These are phyloP conservation scores for Linnaemya tessellans DNA, from an alignment of 2,888 invertebrate species.

Conservation along the genomic window DNA sequence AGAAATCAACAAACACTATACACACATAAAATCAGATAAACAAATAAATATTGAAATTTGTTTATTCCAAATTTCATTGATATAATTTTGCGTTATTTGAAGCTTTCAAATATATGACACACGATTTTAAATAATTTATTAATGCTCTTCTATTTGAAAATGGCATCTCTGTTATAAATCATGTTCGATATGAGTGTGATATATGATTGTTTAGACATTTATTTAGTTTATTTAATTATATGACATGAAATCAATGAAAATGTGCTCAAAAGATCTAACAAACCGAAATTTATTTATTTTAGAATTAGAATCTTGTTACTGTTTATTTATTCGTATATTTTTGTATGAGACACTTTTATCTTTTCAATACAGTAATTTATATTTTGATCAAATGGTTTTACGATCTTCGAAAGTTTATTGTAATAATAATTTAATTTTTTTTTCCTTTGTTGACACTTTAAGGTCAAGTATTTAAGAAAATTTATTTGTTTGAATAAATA, in stretches of 20 bases:
- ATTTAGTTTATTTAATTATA: constrained; percentile 33
- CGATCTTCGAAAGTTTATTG: not conserved
- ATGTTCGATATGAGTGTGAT: not conserved
- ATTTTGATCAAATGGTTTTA: not conserved
- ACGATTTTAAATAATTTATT: constrained; percentile 18
- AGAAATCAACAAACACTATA: not conserved
- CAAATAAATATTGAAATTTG: constrained; percentile 1
- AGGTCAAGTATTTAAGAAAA: constrained; percentile 54
- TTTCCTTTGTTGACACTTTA: constrained; percentile 35
- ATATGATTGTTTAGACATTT: constrained; percentile 7
- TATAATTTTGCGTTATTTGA: constrained; percentile 2
- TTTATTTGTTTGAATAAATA: constrained; percentile 30
- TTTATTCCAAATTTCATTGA: not conserved
- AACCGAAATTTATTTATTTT: not conserved
- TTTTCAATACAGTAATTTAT: constrained; percentile 6
- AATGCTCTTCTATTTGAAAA: constrained; percentile 2
- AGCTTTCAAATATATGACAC: constrained; percentile 32
- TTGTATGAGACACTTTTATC: not conserved
- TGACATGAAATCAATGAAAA: constrained; percentile 24
- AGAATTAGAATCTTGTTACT: not conserved
- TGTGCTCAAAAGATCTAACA: not conserved
- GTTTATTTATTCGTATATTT: too few relatives aligned
- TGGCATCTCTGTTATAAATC: not conserved
- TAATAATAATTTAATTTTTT: not conserved
- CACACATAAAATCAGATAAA: constrained; percentile 14